Conservation (phyloP, 1,140 invertebrate species). For the Hyphantria cunea region DNA sequence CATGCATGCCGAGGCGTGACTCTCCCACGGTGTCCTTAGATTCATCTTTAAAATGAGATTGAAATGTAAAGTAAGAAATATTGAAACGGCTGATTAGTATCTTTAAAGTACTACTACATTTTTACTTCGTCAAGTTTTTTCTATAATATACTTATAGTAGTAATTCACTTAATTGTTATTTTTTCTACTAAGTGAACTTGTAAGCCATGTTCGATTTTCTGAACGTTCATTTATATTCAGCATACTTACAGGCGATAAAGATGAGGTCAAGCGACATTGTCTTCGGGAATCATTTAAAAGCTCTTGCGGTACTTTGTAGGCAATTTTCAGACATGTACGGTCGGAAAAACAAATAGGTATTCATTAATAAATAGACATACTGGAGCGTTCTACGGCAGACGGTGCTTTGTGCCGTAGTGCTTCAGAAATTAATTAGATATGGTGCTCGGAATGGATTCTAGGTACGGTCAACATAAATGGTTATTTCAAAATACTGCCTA, state of each 20-base stretch:
- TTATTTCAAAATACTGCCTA: not conserved
- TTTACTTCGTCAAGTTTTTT: too few species aligned
- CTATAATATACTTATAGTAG: too few species aligned
- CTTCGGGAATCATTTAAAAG: constrained; percentile 22
- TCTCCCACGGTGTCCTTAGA: too few species aligned
- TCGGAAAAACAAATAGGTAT: constrained; percentile 18
- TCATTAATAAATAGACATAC: constrained; percentile 52
- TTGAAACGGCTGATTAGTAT: too few species aligned
- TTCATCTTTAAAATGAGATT: too few species aligned
- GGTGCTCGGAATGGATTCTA: constrained; percentile 28
- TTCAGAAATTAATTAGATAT: constrained; percentile 60
- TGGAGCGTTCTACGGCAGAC: constrained; percentile 41
- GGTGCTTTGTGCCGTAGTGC: constrained; percentile 41
- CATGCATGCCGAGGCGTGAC: too few species aligned
- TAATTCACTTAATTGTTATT: too few species aligned
- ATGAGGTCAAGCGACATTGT: constrained; percentile 25
- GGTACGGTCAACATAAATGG: constrained; percentile 9
- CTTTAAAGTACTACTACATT: too few species aligned
- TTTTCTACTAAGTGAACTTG: too few species aligned
- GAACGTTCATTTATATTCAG: not conserved
- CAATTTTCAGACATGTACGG: constrained; percentile 32
- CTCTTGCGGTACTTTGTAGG: constrained; percentile 22
- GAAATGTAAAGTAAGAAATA: too few species aligned
- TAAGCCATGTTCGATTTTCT: not conserved
- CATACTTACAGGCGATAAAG: constrained; percentile 20